Conservation (phyloP, 2,113 vertebrate species). For the Pampusana beccarii region DNA sequence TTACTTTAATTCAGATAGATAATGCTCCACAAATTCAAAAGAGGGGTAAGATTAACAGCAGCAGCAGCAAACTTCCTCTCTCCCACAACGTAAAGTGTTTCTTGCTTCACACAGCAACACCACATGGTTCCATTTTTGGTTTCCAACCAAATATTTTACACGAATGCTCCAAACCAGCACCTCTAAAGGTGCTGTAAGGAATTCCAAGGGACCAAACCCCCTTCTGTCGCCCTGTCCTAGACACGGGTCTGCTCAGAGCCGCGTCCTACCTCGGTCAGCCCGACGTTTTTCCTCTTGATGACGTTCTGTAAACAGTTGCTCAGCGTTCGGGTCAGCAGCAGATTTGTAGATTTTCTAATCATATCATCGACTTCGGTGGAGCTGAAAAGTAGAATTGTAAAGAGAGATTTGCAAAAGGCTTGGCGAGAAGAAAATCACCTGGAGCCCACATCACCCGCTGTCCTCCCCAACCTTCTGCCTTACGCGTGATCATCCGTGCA, state of each 20-base stretch:
- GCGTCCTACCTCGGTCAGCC: slow-evolving; percentile 87
- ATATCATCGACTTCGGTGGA: slow-evolving; percentile 97
- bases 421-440: fast-evolving
- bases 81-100: fast-evolving
- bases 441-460: not conserved
- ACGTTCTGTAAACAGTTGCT: slow-evolving; percentile 93
- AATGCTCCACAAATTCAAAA: fast-evolving
- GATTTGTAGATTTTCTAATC: slow-evolving; percentile 97
- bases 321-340: slow-evolving; percentile 91
- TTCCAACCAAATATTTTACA: not conserved
- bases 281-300: slow-evolving; percentile 94
- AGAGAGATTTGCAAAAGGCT: not conserved
- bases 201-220: not conserved
- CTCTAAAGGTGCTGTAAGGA: not conserved
- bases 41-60: not conserved
- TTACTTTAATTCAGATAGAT: not conserved
- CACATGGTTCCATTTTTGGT: fast-evolving
- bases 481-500: fast-evolving
- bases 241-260: fast-evolving
- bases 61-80: not conserved
- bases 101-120: fast-evolving
- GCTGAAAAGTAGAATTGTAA: slow-evolving; percentile 59
- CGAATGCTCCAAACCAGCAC: not conserved
- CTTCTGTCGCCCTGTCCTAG: not conserved
- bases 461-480: not conserved